Evolutionary conservation across 2,797 vertebrate species (phyloP).

Genomic region (Bovichtus variegatus): DNA sequence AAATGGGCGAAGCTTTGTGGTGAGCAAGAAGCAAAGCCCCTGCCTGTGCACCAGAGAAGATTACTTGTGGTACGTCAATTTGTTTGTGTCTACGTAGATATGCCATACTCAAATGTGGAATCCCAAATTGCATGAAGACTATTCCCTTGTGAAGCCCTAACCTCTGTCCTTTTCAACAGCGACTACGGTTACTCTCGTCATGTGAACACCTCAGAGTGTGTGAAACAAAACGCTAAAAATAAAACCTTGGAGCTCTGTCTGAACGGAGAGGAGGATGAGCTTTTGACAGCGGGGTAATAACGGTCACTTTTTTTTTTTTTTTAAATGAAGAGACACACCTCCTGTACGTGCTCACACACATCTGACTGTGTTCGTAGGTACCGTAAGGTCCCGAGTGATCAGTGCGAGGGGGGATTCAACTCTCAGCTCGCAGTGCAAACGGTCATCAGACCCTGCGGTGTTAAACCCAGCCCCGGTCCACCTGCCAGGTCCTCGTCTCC

Average conservation of each 20-base stretch:
- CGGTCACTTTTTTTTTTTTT: neutral
- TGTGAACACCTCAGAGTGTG: conserved; percentile 83
- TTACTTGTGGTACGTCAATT: conserved; percentile 81
- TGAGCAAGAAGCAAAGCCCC: conserved; percentile 78
- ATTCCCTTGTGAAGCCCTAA: neutral
- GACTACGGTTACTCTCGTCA: conserved; percentile 86
- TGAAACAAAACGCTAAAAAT: conserved; percentile 71
- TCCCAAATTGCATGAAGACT: neutral
- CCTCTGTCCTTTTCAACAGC: conserved; percentile 62
- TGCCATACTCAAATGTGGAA: neutral
- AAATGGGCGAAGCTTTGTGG: conserved; percentile 83
- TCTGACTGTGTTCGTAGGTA: conserved; percentile 74
- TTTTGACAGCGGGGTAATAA: conserved; percentile 82
- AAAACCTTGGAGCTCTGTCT: conserved; percentile 80
- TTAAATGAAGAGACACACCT: neutral
- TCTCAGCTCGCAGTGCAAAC: conserved; percentile 65
- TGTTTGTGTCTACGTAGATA: neutral
- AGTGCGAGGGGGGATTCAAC: conserved; percentile 84
- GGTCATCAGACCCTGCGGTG: conserved; percentile 76
- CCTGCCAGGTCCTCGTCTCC: conserved; percentile 38
- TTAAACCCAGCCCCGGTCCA: conserved; percentile 59
- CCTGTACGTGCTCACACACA: neutral
- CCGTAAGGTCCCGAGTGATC: conserved; percentile 85
- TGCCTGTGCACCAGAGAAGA: conserved; percentile 85
- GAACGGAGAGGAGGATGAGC: conserved; percentile 81